Conservation (phyloP, 2,113 vertebrate species). For the Xiphorhynchus elegans region DNA sequence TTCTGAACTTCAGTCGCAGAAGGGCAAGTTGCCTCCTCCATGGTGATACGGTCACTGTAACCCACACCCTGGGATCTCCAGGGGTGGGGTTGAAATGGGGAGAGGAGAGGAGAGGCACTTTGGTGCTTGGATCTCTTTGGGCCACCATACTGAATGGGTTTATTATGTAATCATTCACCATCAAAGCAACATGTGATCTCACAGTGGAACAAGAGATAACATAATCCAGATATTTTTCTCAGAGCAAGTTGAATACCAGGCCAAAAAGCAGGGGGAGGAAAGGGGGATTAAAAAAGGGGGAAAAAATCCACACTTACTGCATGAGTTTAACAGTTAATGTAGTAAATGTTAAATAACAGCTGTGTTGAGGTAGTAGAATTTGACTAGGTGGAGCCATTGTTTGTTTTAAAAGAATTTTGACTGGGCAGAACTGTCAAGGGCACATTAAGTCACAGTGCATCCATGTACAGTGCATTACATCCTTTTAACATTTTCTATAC, state of each 20-base stretch:
- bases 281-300: not conserved
- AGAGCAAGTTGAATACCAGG: conserved; percentile 3
- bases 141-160: not conserved
- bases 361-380: conserved; percentile 7
- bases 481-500: not conserved
- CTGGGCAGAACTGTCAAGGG: conserved; percentile 14
- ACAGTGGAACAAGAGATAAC: conserved; percentile 49
- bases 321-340: conserved; percentile 19
- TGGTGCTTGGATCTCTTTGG: not conserved
- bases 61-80: not conserved
- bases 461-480: conserved; percentile 50
- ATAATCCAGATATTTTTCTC: conserved; percentile 55
- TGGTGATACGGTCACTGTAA: not conserved
- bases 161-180: conserved; percentile 4
- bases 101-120: not conserved
- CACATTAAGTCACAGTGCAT: conserved; percentile 52
- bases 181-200: conserved; percentile 12
- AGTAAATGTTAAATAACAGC: conserved; percentile 48
- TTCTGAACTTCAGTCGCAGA: not conserved
- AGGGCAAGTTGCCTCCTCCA: not conserved
- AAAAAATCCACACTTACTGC: not conserved
- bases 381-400: conserved; percentile 20
- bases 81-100: not conserved
- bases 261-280: not conserved
- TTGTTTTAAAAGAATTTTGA: conserved; percentile 29